A percentile compares a stretch with the other conserved stretches of the same genome.
These are phyloP conservation scores for Drosophila neutralis DNA, from an alignment of 2,888 invertebrate species.

Conservation along the genomic window DNA sequence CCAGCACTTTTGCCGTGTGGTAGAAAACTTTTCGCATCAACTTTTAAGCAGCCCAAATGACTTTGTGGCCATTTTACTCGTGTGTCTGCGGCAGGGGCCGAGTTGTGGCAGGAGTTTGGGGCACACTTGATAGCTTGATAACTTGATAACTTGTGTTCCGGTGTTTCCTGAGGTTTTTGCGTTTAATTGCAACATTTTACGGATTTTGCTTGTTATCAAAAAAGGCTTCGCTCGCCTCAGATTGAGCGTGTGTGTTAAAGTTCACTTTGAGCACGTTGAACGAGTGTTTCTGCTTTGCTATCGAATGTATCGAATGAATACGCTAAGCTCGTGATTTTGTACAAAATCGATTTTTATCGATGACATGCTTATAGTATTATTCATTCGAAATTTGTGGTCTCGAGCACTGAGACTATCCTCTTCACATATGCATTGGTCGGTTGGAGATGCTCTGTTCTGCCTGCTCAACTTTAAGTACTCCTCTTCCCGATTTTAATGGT, in stretches of 20 bases:
- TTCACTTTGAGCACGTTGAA: background rate
- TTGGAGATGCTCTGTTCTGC: background rate
- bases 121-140: slow-evolving; percentile 55
- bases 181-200: slow-evolving; percentile 50
- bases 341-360: background rate
- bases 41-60: slow-evolving; percentile 79
- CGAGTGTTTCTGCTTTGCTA: background rate
- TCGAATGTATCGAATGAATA: background rate
- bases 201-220: slow-evolving; percentile 10
- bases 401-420: background rate
- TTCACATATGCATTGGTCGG: background rate
- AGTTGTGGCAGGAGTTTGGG: background rate
- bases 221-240: background rate
- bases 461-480: background rate
- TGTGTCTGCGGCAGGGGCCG: slow-evolving; percentile 1
- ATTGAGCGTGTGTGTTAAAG: slow-evolving; percentile 2
- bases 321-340: background rate
- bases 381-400: background rate
- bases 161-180: slow-evolving; percentile 42
- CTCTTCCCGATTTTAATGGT: background rate
- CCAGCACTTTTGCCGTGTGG: slow-evolving; percentile 45
- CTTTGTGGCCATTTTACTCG: slow-evolving; percentile 67
- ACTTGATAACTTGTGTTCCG: slow-evolving; percentile 73
- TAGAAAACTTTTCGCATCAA: slow-evolving; percentile 77
- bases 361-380: background rate